Percentiles rank a stretch among this genome's conserved stretches.
phyloP scores from a whole-genome alignment of 2,113 vertebrate genomes.

The Petrocephalus microphthalmus region DNA sequence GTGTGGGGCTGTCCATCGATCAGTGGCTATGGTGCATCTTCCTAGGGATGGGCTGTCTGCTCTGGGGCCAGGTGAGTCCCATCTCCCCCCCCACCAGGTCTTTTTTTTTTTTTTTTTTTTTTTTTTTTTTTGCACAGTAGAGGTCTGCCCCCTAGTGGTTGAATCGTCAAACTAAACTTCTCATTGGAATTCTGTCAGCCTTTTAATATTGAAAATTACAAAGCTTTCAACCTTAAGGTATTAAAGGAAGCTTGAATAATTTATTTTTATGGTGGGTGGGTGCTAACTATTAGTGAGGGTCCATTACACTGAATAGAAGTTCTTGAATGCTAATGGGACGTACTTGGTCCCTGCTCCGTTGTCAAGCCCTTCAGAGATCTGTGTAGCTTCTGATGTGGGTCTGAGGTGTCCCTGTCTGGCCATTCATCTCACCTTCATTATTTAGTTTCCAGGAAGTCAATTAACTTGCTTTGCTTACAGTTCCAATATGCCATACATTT shows the following conservation, averaged over 20 bases:
- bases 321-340: background rate
- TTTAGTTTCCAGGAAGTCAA: background rate
- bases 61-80: conserved; percentile 94
- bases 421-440: background rate
- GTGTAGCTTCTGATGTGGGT: background rate
- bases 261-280: background rate
- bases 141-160: conserved; percentile 54
- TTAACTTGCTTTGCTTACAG: background rate
- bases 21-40: conserved; percentile 98
- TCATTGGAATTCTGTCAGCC: background rate
- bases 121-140: conserved; percentile 6
- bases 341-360: background rate
- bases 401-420: background rate
- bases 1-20: conserved; percentile 79
- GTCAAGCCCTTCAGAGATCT: background rate
- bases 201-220: background rate
- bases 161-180: background rate
- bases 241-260: background rate
- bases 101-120: too few relatives aligned
- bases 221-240: background rate
- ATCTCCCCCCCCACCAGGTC: too few relatives aligned
- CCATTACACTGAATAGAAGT: background rate
- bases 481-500: background rate
- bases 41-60: conserved; percentile 88
- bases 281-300: background rate